Conservation (phyloP, 2,113 vertebrate species). For the Brachirus orientalis region DNA sequence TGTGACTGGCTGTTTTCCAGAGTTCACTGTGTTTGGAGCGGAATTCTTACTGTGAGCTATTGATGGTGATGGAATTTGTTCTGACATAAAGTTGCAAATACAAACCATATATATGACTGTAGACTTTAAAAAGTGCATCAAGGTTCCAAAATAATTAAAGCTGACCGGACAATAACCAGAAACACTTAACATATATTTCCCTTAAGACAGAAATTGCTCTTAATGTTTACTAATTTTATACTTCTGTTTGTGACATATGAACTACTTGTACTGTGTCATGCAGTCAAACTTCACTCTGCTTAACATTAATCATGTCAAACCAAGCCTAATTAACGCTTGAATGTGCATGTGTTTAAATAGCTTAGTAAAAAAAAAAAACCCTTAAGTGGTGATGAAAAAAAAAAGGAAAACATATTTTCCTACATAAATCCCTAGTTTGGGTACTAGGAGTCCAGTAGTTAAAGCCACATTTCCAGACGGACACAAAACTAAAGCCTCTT, state of each 20-base stretch:
- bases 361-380: too few relatives aligned
- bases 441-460: too few relatives aligned
- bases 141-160: not conserved
- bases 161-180: not conserved
- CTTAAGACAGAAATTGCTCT: not conserved
- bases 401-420: not conserved
- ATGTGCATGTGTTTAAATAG: too few relatives aligned
- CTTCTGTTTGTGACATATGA: too few relatives aligned
- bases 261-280: not conserved
- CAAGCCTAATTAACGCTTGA: constrained; percentile 1
- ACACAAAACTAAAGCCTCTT: too few relatives aligned
- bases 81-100: not conserved
- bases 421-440: too few relatives aligned
- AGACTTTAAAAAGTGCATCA: not conserved
- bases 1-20: constrained; percentile 25
- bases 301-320: constrained; percentile 4
- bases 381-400: not conserved
- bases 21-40: constrained; percentile 33
- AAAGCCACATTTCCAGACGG: too few relatives aligned
- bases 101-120: not conserved
- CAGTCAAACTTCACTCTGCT: not conserved
- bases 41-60: constrained; percentile 27
- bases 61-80: constrained; percentile 5
- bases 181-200: not conserved
- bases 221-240: constrained; percentile 13